A percentile compares a stretch with the other conserved stretches of the same genome.
Conservation (phyloP, 2,797 vertebrate species). For the Cynodonichthys magdalenae region DNA sequence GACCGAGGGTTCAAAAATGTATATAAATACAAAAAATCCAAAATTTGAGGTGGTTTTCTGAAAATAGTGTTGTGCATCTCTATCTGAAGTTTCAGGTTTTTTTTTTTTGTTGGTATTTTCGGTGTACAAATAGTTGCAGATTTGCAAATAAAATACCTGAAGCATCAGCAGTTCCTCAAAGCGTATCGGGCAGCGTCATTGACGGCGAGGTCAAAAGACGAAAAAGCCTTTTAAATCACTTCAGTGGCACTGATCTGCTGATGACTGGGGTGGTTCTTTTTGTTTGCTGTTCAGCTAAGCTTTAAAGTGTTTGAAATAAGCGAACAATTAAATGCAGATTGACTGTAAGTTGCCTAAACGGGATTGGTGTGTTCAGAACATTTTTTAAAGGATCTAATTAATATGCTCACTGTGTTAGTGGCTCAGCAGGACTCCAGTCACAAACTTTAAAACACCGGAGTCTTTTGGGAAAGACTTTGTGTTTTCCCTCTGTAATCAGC, state of each 20-base stretch:
- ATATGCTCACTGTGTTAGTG: neutral
- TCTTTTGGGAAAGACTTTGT: constrained; percentile 42
- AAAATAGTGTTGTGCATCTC: no score
- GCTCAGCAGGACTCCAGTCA: constrained; percentile 27
- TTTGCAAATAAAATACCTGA: neutral
- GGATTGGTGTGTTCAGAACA: constrained; percentile 1
- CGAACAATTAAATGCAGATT: no score
- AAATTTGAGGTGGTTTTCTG: no score
- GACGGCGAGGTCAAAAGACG: neutral
- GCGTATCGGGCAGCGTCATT: neutral
- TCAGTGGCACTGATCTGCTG: neutral
- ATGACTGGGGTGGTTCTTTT: neutral
- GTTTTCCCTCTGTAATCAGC: constrained; percentile 43
- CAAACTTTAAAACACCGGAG: constrained; percentile 1
- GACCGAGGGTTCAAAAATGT: no score
- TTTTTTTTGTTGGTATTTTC: no score
- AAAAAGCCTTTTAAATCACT: constrained; percentile 23
- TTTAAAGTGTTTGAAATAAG: neutral
- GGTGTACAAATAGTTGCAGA: neutral
- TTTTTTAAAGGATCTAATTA: constrained; percentile 5
- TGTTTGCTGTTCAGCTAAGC: neutral
- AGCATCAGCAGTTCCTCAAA: constrained; percentile 4
- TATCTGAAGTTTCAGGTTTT: neutral
- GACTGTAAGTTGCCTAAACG: neutral
- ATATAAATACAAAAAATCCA: no score